phyloP scores from a whole-genome alignment of 2,888 invertebrate genomes.

The Diogma glabrata region DNA sequence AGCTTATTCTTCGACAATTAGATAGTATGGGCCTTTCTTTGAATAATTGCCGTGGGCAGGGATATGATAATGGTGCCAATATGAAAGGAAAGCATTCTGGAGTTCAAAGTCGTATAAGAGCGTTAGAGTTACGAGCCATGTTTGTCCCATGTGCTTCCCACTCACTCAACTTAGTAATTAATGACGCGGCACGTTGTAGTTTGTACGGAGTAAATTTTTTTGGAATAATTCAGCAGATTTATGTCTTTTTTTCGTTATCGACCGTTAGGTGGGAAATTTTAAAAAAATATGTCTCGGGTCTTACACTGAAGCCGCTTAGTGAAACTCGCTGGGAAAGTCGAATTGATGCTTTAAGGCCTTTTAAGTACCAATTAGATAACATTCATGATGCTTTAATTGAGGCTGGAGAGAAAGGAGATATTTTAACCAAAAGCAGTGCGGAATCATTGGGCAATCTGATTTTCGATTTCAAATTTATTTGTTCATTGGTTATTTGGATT shows the following conservation, averaged over 20 bases:
- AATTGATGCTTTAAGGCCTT: conserved; percentile 8
- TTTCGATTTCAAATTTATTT: too few relatives aligned
- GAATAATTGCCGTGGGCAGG: conserved; percentile 13
- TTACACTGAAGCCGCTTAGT: conserved; percentile 10
- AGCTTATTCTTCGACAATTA: conserved; percentile 13
- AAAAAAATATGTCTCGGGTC: conserved; percentile 1
- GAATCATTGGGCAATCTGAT: too few relatives aligned
- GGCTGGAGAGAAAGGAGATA: too few relatives aligned
- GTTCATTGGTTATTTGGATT: too few relatives aligned
- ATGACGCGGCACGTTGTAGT: conserved; percentile 8
- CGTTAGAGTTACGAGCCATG: conserved; percentile 5
- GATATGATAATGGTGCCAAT: conserved; percentile 12
- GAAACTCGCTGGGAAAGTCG: too few relatives aligned
- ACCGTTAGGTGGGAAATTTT: conserved; percentile 1
- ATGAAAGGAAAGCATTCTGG: conserved; percentile 2
- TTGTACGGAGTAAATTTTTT: conserved; percentile 13
- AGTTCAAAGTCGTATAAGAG: conserved; percentile 10
- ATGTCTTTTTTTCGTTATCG: not conserved
- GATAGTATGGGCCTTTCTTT: conserved; percentile 6
- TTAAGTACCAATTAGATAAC: conserved; percentile 8
- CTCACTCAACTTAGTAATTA: conserved; percentile 12
- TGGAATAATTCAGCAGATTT: not conserved
- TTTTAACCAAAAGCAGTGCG: too few relatives aligned
- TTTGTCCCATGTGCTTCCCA: conserved; percentile 13
- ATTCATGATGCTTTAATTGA: too few relatives aligned